Conservation (phyloP, 2,888 invertebrate species). For the Lycocerus yunnanus region DNA sequence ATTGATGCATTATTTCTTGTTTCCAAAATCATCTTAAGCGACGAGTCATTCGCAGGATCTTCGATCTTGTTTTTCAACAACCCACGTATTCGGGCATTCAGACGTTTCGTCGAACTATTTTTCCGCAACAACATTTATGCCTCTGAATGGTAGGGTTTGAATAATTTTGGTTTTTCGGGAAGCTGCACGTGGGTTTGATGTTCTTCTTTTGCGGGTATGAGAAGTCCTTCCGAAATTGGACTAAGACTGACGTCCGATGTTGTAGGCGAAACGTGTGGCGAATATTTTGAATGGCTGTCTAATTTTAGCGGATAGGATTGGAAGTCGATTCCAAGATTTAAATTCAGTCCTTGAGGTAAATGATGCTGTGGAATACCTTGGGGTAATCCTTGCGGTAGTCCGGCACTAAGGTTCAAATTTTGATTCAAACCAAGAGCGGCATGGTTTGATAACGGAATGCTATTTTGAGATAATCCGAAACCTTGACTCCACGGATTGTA, state of each 20-base stretch:
- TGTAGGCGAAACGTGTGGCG: slow-evolving; percentile 46
- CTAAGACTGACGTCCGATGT: slow-evolving; percentile 53
- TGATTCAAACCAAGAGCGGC: slow-evolving; percentile 44
- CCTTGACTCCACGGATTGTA: slow-evolving; percentile 59
- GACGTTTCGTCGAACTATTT: neutral
- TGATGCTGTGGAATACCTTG: slow-evolving; percentile 50
- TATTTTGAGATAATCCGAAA: slow-evolving; percentile 56
- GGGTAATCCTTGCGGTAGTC: slow-evolving; percentile 54
- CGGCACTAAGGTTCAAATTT: slow-evolving; percentile 40
- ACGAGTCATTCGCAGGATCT: neutral
- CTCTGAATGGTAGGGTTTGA: slow-evolving; percentile 76
- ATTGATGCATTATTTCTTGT: neutral
- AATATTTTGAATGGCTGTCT: slow-evolving; percentile 23
- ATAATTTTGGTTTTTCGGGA: slow-evolving; percentile 66
- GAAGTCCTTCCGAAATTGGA: slow-evolving; percentile 49
- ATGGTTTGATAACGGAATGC: slow-evolving; percentile 54
- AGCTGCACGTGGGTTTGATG: slow-evolving; percentile 48
- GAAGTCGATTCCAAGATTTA: slow-evolving; percentile 46
- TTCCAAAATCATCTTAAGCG: too few species aligned
- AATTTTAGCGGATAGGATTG: slow-evolving; percentile 34
- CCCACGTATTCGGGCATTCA: neutral
- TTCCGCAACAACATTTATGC: slow-evolving; percentile 42
- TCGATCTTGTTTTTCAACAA: neutral
- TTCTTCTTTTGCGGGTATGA: slow-evolving; percentile 46
- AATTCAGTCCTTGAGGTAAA: slow-evolving; percentile 41